Conservation (phyloP, 1,140 invertebrate genomes). For the Brachionus plicatilis region DNA sequence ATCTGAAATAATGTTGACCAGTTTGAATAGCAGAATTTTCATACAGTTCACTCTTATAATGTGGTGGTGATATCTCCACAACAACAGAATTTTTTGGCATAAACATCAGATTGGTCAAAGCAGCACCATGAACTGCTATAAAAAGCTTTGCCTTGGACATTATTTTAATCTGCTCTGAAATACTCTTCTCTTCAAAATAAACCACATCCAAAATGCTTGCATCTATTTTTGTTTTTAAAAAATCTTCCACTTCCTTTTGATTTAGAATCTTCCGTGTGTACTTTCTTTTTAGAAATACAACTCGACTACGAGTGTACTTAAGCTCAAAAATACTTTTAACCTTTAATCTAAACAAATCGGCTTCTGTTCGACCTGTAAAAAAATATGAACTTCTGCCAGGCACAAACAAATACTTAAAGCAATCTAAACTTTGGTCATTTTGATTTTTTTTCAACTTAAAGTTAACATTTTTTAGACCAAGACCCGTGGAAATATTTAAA, state of each 20-base stretch:
- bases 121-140: not conserved
- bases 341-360: not conserved
- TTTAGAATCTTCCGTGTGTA: not conserved
- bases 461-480: not conserved
- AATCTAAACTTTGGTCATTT: not conserved
- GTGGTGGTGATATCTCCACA: not conserved
- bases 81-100: not conserved
- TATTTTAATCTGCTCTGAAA: not conserved
- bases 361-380: not conserved
- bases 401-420: not conserved
- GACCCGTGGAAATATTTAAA: not conserved
- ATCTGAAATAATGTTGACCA: not conserved
- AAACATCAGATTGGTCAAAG: not conserved
- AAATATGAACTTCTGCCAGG: not conserved
- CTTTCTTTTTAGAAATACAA: not conserved
- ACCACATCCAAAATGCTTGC: not conserved
- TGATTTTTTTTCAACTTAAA: not conserved
- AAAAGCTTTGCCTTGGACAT: not conserved
- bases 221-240: not conserved
- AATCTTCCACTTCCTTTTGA: not conserved
- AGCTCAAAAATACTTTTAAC: not conserved
- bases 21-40: not conserved
- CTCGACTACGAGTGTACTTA: not conserved
- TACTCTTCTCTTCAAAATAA: not conserved
- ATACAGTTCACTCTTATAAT: not conserved